Conservation (phyloP, 1,140 invertebrate species). For the Microplitis demolitor region DNA sequence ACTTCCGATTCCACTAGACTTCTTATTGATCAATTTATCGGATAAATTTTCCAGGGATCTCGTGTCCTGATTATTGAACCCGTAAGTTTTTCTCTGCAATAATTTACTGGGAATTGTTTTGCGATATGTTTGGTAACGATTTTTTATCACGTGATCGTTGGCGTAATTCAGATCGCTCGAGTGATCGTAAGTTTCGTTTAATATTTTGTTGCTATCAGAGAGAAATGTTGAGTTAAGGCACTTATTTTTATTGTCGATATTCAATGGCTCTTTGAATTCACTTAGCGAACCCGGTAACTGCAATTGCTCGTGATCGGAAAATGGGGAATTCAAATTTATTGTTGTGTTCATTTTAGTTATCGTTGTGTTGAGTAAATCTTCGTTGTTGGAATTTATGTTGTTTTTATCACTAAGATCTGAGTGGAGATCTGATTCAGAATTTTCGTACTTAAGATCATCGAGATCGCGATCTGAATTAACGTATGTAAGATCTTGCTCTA, state of each 20-base stretch:
- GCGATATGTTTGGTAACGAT: constrained; percentile 43
- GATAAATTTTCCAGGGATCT: constrained; percentile 11
- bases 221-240: constrained; percentile 10
- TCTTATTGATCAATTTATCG: background rate
- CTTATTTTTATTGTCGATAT: background rate
- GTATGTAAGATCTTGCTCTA: no score
- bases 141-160: constrained; percentile 22
- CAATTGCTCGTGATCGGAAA: no score
- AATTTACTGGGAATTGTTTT: constrained; percentile 27
- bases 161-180: background rate
- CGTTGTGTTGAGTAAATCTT: no score
- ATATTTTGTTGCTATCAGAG: background rate
- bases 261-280: no score
- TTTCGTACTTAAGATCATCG: no score
- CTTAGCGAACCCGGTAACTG: no score
- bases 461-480: no score
- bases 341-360: no score
- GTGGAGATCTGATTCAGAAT: no score
- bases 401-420: no score
- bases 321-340: no score
- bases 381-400: no score
- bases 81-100: background rate
- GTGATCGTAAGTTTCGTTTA: background rate
- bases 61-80: background rate
- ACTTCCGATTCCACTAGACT: background rate